Evolutionary conservation across 2,113 vertebrate genomes (phyloP), one percentile per base, ranked within the genome.

Genomic region (Varanus salvator): DNA sequence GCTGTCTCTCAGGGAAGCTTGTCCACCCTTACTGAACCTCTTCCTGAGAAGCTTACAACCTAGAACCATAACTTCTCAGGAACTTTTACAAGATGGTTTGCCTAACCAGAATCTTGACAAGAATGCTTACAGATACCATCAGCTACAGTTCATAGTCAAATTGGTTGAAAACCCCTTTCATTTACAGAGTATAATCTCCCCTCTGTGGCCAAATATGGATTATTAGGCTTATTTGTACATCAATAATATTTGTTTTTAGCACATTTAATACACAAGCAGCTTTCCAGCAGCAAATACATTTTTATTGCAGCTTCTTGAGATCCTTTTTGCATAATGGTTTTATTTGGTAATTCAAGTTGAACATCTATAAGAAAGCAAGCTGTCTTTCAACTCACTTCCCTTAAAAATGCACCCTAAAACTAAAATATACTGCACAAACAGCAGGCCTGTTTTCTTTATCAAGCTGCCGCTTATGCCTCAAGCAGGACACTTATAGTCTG

Each of bases 401-500:
- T 93, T 91, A 90, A 95, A 93, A 93, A 90, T 71, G 84, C 64
- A 86, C 71, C 75, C 90, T 96, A 94, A 92, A 94, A 93, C 80
- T 90, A 95, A 95, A 96, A 94, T 92, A 91, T 90, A 88, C 77
- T 92, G n/a, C 88, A 81, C 91, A 93, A 91, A 90, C 93, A 92
- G 92, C 90, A 95, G 95, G 88, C 27, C 95, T 87, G 90, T 94
- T 93, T 87, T 90, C 88, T 80, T 78, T 83, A 84, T 84, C 83
- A 92, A 95, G 94, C 89, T 93, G 94, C 90, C 88, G 84, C 94
- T 93, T 93, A 87, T 92, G 90, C 92, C 94, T 93, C 89, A 93
- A 96, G 95, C 88, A 89, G 88, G 90, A 93, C 80, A 44, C 71
- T 92, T 93, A 86, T 88, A 93, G 92, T 93, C 89, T 93, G 91